phyloP scores from a whole-genome alignment of 2,888 invertebrate species.

The Hypomecis punctinalis region DNA sequence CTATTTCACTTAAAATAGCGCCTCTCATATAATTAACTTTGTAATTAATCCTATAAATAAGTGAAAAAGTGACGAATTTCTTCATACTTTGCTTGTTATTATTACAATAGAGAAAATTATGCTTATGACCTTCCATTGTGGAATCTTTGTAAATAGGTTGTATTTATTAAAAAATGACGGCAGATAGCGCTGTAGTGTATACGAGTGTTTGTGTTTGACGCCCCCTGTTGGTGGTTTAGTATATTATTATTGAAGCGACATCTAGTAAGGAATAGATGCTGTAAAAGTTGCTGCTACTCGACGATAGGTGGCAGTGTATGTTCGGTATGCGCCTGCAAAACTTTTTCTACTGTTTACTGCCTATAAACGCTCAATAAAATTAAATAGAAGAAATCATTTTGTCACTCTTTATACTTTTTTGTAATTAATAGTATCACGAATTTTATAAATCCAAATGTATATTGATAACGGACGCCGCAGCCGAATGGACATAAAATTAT shows the following conservation, averaged over 20 bases:
- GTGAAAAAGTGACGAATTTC: constrained; percentile 36
- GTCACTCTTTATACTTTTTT: constrained; percentile 11
- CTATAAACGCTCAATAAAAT: constrained; percentile 40
- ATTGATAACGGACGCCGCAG: constrained; percentile 62
- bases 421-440: constrained; percentile 21
- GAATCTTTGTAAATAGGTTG: constrained; percentile 43
- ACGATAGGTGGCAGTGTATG: constrained; percentile 47
- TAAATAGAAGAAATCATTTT: constrained; percentile 9
- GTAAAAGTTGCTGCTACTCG: constrained; percentile 37
- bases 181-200: constrained; percentile 47
- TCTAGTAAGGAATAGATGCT: constrained; percentile 32
- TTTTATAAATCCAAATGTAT: constrained; percentile 39
- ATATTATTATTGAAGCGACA: constrained; percentile 39
- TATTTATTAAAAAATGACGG: constrained; percentile 46
- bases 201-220: constrained; percentile 47
- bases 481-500: constrained; percentile 61
- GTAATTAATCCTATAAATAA: constrained; percentile 15
- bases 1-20: constrained; percentile 30
- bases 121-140: constrained; percentile 44
- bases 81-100: constrained; percentile 39
- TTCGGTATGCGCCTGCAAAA: constrained; percentile 48
- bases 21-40: neutral
- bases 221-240: constrained; percentile 44
- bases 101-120: constrained; percentile 35
- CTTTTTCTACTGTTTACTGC: constrained; percentile 45